A percentile compares a stretch with the other conserved stretches of the same genome.
Conservation (phyloP, 2,797 vertebrate species). For the Lerista edwardsae region DNA sequence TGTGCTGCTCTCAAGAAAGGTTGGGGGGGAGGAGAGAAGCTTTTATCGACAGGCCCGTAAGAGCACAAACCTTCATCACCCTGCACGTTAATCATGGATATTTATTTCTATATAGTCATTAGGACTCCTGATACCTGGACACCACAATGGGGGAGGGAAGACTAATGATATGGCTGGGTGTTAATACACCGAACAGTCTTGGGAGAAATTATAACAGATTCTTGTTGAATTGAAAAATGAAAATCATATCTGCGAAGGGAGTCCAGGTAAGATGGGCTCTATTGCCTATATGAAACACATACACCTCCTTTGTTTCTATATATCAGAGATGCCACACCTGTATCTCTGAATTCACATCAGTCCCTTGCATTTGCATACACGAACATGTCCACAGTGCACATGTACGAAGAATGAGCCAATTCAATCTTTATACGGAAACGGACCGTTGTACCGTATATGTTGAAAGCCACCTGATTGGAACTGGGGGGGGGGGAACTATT, state of each 20-base stretch:
- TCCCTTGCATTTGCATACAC: not conserved
- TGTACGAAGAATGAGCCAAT: not conserved
- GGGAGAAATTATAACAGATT: not conserved
- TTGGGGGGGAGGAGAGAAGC: not conserved
- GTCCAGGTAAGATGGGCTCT: not conserved
- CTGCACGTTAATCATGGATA: not conserved
- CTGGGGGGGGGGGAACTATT: slow-evolving; percentile 46
- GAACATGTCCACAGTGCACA: not conserved
- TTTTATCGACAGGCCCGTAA: slow-evolving; percentile 60
- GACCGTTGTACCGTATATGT: slow-evolving; percentile 15
- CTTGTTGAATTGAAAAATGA: not conserved
- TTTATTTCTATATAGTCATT: not conserved
- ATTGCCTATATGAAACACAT: not conserved
- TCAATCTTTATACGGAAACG: not conserved
- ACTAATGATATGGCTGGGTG: not conserved
- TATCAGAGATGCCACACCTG: not conserved
- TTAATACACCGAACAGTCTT: not conserved
- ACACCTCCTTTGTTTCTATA: not conserved
- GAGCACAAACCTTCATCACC: slow-evolving; percentile 23
- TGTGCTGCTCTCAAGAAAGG: slow-evolving; percentile 91
- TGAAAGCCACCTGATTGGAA: slow-evolving; percentile 59
- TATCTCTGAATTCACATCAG: not conserved
- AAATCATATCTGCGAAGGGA: too few species aligned
- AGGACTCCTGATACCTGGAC: not conserved
- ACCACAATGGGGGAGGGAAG: not conserved